These are phyloP conservation scores for Terebella lapidaria DNA, from an alignment of 2,888 invertebrate species.

Conservation along the genomic window DNA sequence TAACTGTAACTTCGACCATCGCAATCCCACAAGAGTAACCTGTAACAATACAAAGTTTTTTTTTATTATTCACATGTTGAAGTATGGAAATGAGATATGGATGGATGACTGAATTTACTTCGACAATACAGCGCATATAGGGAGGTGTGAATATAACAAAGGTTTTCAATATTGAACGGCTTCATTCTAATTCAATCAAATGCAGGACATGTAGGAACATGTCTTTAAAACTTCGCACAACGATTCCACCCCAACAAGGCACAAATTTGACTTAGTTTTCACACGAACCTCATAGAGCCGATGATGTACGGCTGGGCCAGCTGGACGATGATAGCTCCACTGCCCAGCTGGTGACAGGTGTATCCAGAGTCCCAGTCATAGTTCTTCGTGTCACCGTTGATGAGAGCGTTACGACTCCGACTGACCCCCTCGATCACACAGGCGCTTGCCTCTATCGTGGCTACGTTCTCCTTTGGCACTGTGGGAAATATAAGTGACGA, in stretches of 20 bases:
- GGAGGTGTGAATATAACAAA: no score
- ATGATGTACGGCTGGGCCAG: slow-evolving; percentile 93
- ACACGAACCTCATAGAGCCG: slow-evolving; percentile 68
- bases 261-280: no score
- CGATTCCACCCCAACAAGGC: no score
- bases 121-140: no score
- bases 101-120: no score
- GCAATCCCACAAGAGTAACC: slow-evolving; percentile 92
- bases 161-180: no score
- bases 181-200: no score
- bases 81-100: no score
- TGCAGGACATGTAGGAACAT: no score
- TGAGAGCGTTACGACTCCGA: slow-evolving; percentile 84
- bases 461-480: slow-evolving; percentile 84
- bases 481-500: slow-evolving; percentile 21
- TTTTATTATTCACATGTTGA: background rate
- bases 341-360: slow-evolving; percentile 79
- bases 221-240: no score
- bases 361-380: slow-evolving; percentile 99
- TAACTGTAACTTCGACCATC: slow-evolving; percentile 57
- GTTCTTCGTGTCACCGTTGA: slow-evolving; percentile 90
- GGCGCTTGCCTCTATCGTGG: slow-evolving; percentile 83
- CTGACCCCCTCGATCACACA: slow-evolving; percentile 93
- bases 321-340: slow-evolving; percentile 91
- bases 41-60: slow-evolving; percentile 45